Percentiles rank a stretch among this genome's conserved stretches.
Evolutionary conservation across 2,113 vertebrate species (phyloP).

Genomic region (Xyliphius kryptos): DNA sequence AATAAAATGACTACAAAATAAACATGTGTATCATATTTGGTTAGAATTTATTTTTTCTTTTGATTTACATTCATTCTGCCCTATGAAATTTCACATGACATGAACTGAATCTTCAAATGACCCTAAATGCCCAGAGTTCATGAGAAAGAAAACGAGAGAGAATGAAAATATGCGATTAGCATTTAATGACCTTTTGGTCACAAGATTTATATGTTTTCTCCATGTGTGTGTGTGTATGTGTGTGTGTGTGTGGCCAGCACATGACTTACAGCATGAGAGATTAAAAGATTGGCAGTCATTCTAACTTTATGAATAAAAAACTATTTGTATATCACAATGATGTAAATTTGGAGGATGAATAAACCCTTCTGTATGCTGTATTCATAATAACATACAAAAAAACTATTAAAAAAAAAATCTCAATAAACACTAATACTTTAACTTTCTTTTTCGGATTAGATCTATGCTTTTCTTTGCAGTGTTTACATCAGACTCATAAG

Average conservation of each 20-base stretch:
- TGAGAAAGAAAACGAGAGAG: background rate
- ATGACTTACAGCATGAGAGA: slow-evolving; percentile 16
- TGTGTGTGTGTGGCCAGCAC: background rate
- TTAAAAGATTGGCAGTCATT: background rate
- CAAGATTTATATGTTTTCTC: background rate
- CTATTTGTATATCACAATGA: too few species aligned
- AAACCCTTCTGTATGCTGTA: too few species aligned
- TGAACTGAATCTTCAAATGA: background rate
- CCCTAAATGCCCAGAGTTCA: slow-evolving; percentile 1
- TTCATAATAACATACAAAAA: too few species aligned
- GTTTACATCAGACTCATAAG: background rate
- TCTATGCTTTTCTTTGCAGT: background rate
- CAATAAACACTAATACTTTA: too few species aligned
- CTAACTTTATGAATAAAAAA: too few species aligned
- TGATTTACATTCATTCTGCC: background rate
- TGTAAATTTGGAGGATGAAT: too few species aligned
- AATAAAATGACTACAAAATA: too few species aligned
- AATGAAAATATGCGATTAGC: background rate
- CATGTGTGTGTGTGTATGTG: background rate
- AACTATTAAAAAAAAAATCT: too few species aligned
- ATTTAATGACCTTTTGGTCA: slow-evolving; percentile 2
- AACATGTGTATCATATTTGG: too few species aligned
- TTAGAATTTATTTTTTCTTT: background rate
- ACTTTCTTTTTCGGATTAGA: background rate
- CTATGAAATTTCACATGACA: slow-evolving; percentile 9